Conservation (phyloP, 2,888 invertebrate genomes). For the Lacanobia wlatinum region DNA sequence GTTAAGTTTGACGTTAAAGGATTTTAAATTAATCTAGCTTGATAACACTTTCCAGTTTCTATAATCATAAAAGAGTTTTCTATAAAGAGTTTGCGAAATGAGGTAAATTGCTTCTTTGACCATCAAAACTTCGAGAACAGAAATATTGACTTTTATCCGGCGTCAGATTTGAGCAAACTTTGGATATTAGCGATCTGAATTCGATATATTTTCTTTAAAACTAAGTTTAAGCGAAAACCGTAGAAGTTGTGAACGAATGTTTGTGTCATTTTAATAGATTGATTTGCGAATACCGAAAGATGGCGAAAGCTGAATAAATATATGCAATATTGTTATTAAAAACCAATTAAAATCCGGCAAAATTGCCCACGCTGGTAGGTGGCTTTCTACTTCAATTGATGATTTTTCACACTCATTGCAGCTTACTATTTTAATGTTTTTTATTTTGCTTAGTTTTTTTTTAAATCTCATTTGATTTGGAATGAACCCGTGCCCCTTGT, state of each 20-base stretch:
- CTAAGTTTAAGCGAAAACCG: background rate
- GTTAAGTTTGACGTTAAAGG: too few species aligned
- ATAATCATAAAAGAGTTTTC: background rate
- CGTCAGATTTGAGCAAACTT: constrained; percentile 24
- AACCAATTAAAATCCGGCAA: too few species aligned
- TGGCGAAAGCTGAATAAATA: background rate
- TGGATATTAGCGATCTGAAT: constrained; percentile 22
- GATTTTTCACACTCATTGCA: too few species aligned
- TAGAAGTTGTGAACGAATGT: constrained; percentile 9
- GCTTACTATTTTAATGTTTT: too few species aligned
- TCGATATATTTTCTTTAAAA: constrained; percentile 9
- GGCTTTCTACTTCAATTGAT: too few species aligned
- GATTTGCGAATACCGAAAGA: background rate
- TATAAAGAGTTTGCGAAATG: constrained; percentile 3
- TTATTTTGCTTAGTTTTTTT: too few species aligned
- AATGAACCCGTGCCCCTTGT: too few species aligned
- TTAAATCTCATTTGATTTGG: too few species aligned
- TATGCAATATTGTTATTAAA: too few species aligned
- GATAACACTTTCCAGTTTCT: constrained; percentile 14
- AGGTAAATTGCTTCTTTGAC: constrained; percentile 17
- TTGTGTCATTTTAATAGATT: background rate
- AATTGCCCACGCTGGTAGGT: too few species aligned
- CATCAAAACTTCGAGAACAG: constrained; percentile 17
- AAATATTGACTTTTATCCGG: constrained; percentile 27
- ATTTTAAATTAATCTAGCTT: constrained; percentile 13